Conservation (phyloP, 2,888 invertebrate species). For the Phasia obesa region DNA sequence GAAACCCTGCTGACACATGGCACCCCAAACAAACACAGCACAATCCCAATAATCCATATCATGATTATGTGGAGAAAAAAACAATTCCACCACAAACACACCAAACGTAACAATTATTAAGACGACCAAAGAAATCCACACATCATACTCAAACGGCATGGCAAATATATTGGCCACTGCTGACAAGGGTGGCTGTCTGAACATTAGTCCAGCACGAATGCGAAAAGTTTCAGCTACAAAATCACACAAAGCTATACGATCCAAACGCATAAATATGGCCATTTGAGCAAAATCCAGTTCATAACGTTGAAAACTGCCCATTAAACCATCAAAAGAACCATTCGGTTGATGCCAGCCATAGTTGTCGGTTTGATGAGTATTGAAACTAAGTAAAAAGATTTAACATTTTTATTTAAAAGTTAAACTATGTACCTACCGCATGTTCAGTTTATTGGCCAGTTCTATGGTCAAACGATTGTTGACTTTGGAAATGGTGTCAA, state of each 20-base stretch:
- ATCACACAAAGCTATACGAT: constrained; percentile 84
- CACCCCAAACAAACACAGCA: constrained; percentile 84
- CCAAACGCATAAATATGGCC: constrained; percentile 84
- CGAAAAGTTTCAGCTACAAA: constrained; percentile 84
- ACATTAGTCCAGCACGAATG: constrained; percentile 84
- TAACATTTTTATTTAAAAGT: not conserved
- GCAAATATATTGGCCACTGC: constrained; percentile 85
- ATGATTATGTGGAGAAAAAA: constrained; percentile 75
- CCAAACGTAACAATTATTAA: constrained; percentile 77
- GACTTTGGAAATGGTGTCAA: constrained; percentile 82
- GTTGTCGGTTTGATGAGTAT: constrained; percentile 81
- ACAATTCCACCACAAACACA: constrained; percentile 76
- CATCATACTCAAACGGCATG: constrained; percentile 84
- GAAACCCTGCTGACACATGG: constrained; percentile 86
- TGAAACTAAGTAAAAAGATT: constrained; percentile 75
- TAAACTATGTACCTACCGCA: constrained; percentile 76
- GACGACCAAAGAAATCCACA: constrained; percentile 83
- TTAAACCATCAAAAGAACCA: constrained; percentile 85
- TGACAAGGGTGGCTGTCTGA: constrained; percentile 86
- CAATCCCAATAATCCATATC: constrained; percentile 82
- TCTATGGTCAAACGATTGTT: constrained; percentile 81
- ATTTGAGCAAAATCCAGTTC: constrained; percentile 84
- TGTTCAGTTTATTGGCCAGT: constrained; percentile 81
- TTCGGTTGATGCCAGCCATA: constrained; percentile 84
- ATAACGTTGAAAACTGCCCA: constrained; percentile 84